phyloP scores from a whole-genome alignment of 2,888 invertebrate genomes.

The Salticus scenicus region DNA sequence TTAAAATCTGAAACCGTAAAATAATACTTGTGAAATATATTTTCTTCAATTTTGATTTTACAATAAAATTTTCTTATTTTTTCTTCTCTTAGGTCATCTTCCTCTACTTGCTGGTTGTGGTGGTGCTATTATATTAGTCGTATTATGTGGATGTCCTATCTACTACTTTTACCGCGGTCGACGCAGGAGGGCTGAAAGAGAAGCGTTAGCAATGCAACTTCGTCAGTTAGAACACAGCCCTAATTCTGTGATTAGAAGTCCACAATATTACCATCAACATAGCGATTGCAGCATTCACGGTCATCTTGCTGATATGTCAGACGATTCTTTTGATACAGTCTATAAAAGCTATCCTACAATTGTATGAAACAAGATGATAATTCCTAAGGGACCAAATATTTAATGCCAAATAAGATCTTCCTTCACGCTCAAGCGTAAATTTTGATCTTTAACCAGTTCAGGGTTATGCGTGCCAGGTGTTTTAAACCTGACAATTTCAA shows the following conservation, averaged over 20 bases:
- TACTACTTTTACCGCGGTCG: constrained; percentile 40
- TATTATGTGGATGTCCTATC: constrained; percentile 25
- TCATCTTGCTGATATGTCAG: constrained; percentile 16
- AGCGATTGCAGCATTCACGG: constrained; percentile 58
- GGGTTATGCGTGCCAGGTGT: constrained; percentile 41
- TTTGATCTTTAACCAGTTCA: constrained; percentile 16
- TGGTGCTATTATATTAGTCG: constrained; percentile 30
- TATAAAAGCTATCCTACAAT: constrained; percentile 54
- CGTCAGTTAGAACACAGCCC: constrained; percentile 72
- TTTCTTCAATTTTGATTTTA: too few species aligned
- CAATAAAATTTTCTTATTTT: too few species aligned
- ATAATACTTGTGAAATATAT: too few species aligned
- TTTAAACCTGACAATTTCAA: constrained; percentile 32
- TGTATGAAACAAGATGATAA: constrained; percentile 16
- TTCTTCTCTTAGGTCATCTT: constrained; percentile 50
- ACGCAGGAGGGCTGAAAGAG: constrained; percentile 49
- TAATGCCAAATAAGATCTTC: too few species aligned
- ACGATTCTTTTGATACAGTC: constrained; percentile 17
- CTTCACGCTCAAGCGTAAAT: not conserved
- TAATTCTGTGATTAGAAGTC: constrained; percentile 59
- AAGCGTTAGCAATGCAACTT: constrained; percentile 71
- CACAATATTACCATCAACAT: constrained; percentile 14
- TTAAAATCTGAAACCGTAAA: too few species aligned
- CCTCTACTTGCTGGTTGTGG: constrained; percentile 66
- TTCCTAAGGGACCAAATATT: constrained; percentile 20